Conservation (phyloP, 2,113 vertebrate genomes). For the Pseudopipra pipra region DNA sequence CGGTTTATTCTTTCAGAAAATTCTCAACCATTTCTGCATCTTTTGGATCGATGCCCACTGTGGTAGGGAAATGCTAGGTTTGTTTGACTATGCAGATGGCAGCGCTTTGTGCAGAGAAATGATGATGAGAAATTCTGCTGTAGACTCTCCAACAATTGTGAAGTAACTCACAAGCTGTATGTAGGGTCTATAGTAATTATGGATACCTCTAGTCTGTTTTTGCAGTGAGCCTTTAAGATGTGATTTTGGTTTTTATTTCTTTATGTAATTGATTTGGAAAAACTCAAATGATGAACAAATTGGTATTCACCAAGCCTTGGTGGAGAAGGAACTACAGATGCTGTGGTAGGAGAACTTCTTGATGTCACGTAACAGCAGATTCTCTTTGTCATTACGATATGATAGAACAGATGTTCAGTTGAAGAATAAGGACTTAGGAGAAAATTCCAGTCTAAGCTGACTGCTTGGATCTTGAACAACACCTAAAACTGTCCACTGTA, state of each 20-base stretch:
- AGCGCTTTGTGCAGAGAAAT: rapidly evolving
- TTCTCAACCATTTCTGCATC: neutral
- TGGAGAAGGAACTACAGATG: neutral
- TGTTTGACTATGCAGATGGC: neutral
- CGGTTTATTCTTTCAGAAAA: neutral
- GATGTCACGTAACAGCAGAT: neutral
- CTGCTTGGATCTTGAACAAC: neutral
- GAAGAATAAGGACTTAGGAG: neutral
- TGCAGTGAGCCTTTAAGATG: neutral
- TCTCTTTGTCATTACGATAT: neutral
- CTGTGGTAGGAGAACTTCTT: neutral
- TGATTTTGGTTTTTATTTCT: neutral
- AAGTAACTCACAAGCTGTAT: neutral
- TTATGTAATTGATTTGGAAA: neutral
- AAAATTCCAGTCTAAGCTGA: rapidly evolving
- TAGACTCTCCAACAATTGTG: neutral
- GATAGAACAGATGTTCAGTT: neutral
- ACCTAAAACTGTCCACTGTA: neutral
- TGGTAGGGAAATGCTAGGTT: neutral
- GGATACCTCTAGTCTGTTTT: neutral
- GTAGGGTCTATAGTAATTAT: neutral
- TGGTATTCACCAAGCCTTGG: rapidly evolving
- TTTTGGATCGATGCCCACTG: neutral
- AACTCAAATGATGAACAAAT: neutral
- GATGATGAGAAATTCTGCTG: neutral